A percentile compares a stretch with the other conserved stretches of the same genome.
Conservation (phyloP, 2,113 vertebrate species). For the Prionailurus viverrinus region DNA sequence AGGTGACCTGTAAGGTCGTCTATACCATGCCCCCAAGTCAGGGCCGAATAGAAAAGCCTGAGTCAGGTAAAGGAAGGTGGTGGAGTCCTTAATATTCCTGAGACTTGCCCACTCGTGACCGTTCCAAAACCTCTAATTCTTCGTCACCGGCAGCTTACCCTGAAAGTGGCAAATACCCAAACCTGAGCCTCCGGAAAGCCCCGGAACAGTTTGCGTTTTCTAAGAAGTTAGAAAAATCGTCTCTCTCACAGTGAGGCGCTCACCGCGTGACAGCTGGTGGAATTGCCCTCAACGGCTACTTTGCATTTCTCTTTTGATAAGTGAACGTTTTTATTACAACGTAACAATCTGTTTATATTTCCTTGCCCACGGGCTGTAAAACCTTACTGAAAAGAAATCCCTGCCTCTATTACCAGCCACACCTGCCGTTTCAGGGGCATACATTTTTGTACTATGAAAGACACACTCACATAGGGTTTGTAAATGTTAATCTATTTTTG, state of each 20-base stretch:
- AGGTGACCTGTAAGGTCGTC: background rate
- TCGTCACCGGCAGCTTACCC: background rate
- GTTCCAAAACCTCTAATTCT: background rate
- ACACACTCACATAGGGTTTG: constrained; percentile 69
- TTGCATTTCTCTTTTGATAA: constrained; percentile 35
- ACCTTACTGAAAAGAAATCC: background rate
- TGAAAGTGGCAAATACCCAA: background rate
- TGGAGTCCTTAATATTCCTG: background rate
- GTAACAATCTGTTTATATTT: constrained; percentile 54
- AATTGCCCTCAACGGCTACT: background rate
- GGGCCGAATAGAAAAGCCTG: too few species aligned
- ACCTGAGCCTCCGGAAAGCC: constrained; percentile 1
- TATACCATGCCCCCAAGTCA: too few species aligned
- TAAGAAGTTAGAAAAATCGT: constrained; percentile 30
- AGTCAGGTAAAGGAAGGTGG: too few species aligned
- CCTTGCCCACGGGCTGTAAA: constrained; percentile 9
- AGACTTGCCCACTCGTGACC: background rate
- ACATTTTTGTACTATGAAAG: constrained; percentile 65
- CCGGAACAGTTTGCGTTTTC: constrained; percentile 72
- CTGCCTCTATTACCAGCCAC: constrained; percentile 49
- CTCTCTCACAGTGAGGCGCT: background rate
- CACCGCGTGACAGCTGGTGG: background rate
- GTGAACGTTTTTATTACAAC: constrained; percentile 57
- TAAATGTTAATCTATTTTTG: constrained; percentile 79
- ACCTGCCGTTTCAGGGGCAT: background rate